These are phyloP conservation scores for Adelphocoris suturalis DNA, from an alignment of 2,888 invertebrate genomes.

Conservation along the genomic window DNA sequence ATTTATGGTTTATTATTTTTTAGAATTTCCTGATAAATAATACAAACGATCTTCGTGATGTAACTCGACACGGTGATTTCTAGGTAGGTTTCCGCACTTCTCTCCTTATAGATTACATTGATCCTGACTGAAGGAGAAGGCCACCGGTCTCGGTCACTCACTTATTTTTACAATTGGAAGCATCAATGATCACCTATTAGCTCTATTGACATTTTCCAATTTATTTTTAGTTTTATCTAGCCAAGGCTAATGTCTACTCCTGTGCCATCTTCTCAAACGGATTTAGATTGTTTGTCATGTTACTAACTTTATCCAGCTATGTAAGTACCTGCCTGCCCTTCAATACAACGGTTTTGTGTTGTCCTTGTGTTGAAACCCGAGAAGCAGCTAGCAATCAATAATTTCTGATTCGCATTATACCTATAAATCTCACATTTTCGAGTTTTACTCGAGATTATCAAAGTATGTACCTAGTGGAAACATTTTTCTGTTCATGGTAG, in stretches of 20 bases:
- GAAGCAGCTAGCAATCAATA: no score
- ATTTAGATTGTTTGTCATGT: neutral
- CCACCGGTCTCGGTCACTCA: slow-evolving; percentile 10
- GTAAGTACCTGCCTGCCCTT: neutral
- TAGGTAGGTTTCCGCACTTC: neutral
- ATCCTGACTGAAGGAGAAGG: neutral
- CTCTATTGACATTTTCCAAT: slow-evolving; percentile 41
- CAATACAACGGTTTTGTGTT: no score
- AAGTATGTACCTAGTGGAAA: no score
- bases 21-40: neutral
- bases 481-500: no score
- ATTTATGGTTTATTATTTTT: neutral
- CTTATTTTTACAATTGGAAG: slow-evolving; percentile 36
- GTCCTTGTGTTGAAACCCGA: no score
- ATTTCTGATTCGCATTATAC: no score
- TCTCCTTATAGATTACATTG: no score
- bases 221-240: slow-evolving; percentile 59
- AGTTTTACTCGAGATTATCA: no score
- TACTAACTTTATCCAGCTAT: neutral
- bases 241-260: slow-evolving; percentile 18
- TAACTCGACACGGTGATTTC: neutral
- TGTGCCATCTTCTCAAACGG: neutral
- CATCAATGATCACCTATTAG: slow-evolving; percentile 28
- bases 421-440: no score
- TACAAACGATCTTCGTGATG: neutral